Evolutionary conservation across 2,888 invertebrate genomes (phyloP).

Genomic region (Selenia dentaria): DNA sequence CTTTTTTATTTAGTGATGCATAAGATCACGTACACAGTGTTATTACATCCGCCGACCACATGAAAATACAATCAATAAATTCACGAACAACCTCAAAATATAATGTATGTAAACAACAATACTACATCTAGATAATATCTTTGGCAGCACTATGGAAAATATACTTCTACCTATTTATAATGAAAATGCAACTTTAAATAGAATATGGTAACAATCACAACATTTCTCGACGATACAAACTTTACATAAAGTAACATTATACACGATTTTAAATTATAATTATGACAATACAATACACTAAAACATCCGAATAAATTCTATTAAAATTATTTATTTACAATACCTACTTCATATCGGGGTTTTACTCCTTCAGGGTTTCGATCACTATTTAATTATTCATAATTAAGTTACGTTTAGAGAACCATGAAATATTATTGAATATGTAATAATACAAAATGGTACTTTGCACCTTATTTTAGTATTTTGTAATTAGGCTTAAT

Average conservation of each 20-base stretch:
- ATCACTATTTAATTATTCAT: too few species aligned
- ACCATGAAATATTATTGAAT: conserved; percentile 51
- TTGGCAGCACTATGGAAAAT: conserved; percentile 86
- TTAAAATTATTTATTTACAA: conserved; percentile 70
- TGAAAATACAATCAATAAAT: conserved; percentile 77
- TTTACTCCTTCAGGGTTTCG: conserved; percentile 75
- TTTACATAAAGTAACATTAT: conserved; percentile 61
- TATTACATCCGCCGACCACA: conserved; percentile 72
- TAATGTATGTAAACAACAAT: conserved; percentile 76
- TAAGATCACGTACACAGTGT: conserved; percentile 74
- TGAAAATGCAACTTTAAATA: conserved; percentile 82
- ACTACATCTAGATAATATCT: conserved; percentile 81
- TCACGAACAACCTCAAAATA: conserved; percentile 79
- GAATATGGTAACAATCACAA: conserved; percentile 76
- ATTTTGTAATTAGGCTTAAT: conserved; percentile 47
- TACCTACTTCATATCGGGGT: conserved; percentile 68
- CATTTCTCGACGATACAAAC: conserved; percentile 76
- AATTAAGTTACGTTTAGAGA: conserved; percentile 52
- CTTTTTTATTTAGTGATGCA: conserved; percentile 73
- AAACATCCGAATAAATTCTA: conserved; percentile 58
- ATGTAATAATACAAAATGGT: conserved; percentile 43
- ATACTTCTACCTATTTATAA: conserved; percentile 78
- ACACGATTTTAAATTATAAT: conserved; percentile 58
- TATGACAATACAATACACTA: conserved; percentile 53
- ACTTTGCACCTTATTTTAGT: conserved; percentile 56